These are phyloP conservation scores for Drosophila repleta DNA, from an alignment of 1,140 invertebrate genomes.

Conservation along the genomic window DNA sequence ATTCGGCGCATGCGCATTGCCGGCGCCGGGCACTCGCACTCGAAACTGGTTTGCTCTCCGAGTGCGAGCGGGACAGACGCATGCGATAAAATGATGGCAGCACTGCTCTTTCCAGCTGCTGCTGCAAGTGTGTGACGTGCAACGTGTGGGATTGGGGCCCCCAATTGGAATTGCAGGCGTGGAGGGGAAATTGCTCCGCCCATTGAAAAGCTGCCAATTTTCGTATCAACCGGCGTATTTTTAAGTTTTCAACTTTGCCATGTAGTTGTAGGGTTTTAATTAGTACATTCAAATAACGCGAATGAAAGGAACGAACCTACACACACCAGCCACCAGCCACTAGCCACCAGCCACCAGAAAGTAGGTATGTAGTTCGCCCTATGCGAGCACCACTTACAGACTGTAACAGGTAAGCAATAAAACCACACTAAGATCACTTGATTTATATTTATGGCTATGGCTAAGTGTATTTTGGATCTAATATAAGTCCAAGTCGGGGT, in stretches of 20 bases:
- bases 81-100: constrained; percentile 12
- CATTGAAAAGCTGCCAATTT: constrained; percentile 53
- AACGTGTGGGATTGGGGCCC: constrained; percentile 28
- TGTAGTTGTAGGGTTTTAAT: constrained; percentile 64
- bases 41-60: constrained; percentile 61
- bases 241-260: constrained; percentile 63
- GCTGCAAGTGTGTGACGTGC: constrained; percentile 27
- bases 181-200: constrained; percentile 69
- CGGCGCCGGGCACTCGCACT: constrained; percentile 26
- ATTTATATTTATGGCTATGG: not conserved
- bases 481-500: not conserved
- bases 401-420: not conserved
- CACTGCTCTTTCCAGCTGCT: constrained; percentile 66
- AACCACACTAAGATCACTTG: not conserved
- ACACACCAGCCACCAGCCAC: too few species aligned
- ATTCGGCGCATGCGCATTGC: constrained; percentile 41
- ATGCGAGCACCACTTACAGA: not conserved
- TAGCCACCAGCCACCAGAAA: not conserved
- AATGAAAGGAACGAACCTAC: constrained; percentile 15
- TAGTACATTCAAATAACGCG: constrained; percentile 53
- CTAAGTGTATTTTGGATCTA: not conserved
- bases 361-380: not conserved
- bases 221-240: constrained; percentile 51
- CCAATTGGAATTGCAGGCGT: constrained; percentile 52
- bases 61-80: constrained; percentile 48